Percentiles rank a stretch among this genome's conserved stretches.
phyloP scores from a whole-genome alignment of 53 echinoderm and acorn worm species.

The Holothuria scabra region DNA sequence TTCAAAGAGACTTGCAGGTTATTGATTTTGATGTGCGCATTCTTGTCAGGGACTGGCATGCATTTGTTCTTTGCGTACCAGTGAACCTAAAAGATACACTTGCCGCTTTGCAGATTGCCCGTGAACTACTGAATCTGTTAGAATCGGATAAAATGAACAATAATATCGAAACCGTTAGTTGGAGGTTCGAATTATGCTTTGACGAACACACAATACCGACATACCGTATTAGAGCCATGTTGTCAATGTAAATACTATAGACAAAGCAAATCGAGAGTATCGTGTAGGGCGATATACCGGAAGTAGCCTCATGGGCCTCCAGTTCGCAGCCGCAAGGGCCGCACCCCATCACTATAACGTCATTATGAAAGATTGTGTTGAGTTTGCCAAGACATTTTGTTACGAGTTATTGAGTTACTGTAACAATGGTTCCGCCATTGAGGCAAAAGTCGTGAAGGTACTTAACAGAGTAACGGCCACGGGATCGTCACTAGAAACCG shows the following conservation, averaged over 20 bases:
- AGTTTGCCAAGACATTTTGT: constrained; percentile 68
- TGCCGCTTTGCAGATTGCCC: background rate
- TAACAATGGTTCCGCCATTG: constrained; percentile 54
- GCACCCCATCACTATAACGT: constrained; percentile 50
- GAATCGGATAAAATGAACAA: background rate
- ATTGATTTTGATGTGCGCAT: constrained; percentile 52
- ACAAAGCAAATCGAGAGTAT: constrained; percentile 40
- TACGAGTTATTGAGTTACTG: constrained; percentile 60
- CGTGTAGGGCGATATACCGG: constrained; percentile 55
- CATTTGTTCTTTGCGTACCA: constrained; percentile 52
- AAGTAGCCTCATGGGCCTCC: constrained; percentile 43
- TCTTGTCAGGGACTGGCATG: constrained; percentile 57
- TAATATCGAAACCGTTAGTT: constrained; percentile 40
- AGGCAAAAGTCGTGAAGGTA: constrained; percentile 35
- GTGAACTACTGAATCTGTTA: background rate
- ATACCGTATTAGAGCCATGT: constrained; percentile 51
- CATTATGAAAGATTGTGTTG: constrained; percentile 67
- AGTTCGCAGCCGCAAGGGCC: constrained; percentile 55
- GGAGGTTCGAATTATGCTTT: constrained; percentile 55
- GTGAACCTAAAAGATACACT: background rate
- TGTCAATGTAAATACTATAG: constrained; percentile 20
- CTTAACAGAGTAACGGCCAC: constrained; percentile 47
- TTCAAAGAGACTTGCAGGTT: constrained; percentile 20
- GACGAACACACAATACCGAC: constrained; percentile 48
- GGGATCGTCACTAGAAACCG: constrained; percentile 55